Percentiles rank a stretch among this genome's conserved stretches.
Conservation (phyloP, 2,888 invertebrate species). For the Parascotia fuliginaria region DNA sequence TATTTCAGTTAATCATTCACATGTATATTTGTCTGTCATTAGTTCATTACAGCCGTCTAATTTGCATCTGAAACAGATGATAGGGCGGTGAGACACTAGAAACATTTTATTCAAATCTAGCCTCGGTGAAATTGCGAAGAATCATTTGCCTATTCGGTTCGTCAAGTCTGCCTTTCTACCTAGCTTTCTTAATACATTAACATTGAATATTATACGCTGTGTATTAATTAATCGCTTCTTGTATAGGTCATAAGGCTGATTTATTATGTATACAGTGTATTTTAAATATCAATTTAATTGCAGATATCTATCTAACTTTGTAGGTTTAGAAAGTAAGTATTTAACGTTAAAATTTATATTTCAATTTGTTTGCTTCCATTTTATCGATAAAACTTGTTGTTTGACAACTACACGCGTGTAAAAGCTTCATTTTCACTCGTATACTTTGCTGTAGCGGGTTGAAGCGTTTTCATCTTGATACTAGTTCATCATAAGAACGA, state of each 20-base stretch:
- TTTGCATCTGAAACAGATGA: conserved; percentile 65
- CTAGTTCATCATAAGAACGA: no score
- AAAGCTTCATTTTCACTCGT: no score
- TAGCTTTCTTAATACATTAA: conserved; percentile 25
- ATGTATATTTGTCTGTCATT: conserved; percentile 33
- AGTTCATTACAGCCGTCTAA: conserved; percentile 58
- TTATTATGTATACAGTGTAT: background rate
- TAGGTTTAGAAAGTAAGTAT: conserved; percentile 5
- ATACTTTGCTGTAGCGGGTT: no score
- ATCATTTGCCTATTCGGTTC: conserved; percentile 10
- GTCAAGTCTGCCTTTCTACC: conserved; percentile 8
- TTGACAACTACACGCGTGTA: no score
- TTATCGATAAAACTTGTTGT: no score
- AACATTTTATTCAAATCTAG: conserved; percentile 61
- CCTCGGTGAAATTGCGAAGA: conserved; percentile 37
- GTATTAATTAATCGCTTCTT: conserved; percentile 8
- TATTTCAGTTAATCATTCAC: conserved; percentile 23
- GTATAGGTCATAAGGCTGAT: background rate
- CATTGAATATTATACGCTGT: conserved; percentile 4
- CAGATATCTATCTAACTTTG: background rate
- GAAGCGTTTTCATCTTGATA: no score
- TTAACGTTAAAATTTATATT: no score
- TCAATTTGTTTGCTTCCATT: no score
- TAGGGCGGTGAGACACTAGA: conserved; percentile 54
- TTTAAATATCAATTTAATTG: conserved; percentile 4